Percentiles rank a stretch among this genome's conserved stretches.
Conservation (phyloP, 2,888 invertebrate species). For the Gymnosoma rotundatum region DNA sequence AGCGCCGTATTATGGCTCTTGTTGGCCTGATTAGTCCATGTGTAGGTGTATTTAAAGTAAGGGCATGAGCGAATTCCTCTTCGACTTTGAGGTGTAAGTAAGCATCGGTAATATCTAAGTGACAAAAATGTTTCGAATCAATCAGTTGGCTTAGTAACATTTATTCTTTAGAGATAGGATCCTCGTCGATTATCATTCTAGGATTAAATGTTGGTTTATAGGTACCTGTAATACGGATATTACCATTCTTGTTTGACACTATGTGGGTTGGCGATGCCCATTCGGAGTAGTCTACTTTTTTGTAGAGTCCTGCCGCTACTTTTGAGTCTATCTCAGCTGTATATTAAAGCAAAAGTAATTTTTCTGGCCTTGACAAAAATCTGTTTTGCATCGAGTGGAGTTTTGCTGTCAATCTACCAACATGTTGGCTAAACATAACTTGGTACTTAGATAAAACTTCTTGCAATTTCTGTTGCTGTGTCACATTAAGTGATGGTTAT, state of each 20-base stretch:
- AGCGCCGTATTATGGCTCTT: conserved; percentile 5
- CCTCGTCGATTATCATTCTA: conserved; percentile 32
- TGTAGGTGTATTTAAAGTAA: conserved; percentile 46
- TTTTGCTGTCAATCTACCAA: not conserved
- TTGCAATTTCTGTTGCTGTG: not conserved
- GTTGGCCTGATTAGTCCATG: conserved; percentile 48
- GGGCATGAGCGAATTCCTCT: conserved; percentile 48
- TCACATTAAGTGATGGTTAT: not conserved
- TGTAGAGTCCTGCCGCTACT: not conserved
- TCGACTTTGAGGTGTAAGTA: conserved; percentile 10
- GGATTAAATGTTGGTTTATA: conserved; percentile 19
- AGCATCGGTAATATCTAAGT: no score
- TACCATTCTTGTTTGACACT: conserved; percentile 50
- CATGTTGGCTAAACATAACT: not conserved
- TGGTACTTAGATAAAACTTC: not conserved
- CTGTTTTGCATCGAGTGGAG: not conserved
- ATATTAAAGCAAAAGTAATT: not conserved
- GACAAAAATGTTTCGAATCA: no score
- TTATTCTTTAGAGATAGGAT: no score
- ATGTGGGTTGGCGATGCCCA: conserved; percentile 51
- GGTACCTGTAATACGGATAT: conserved; percentile 46
- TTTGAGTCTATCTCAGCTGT: not conserved
- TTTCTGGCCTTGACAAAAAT: not conserved
- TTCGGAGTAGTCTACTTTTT: conserved; percentile 50
- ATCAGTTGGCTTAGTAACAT: no score